phyloP scores from a whole-genome alignment of 2,888 invertebrate genomes.

The Ametastegia equiseti region DNA sequence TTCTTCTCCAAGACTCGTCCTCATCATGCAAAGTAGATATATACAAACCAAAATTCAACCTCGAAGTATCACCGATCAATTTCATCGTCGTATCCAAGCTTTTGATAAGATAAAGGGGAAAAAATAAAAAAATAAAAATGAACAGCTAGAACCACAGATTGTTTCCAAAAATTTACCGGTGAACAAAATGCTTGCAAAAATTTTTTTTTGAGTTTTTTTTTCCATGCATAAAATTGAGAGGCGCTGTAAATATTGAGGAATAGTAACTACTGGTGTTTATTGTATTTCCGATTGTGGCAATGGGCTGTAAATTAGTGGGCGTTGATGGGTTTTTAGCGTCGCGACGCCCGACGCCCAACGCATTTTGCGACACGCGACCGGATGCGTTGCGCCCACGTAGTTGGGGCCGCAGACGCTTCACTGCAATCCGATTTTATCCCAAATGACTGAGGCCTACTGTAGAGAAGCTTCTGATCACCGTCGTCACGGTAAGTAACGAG shows the following conservation, averaged over 20 bases:
- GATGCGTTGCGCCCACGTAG: constrained; percentile 52
- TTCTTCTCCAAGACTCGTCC: neutral
- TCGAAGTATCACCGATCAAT: neutral
- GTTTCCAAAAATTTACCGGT: too few relatives aligned
- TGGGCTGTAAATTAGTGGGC: constrained; percentile 17
- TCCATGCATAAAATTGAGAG: neutral
- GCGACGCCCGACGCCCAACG: constrained; percentile 4
- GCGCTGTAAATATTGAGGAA: neutral
- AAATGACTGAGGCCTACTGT: neutral
- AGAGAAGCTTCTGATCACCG: constrained; percentile 6
- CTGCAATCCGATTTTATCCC: constrained; percentile 17
- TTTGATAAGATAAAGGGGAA: too few relatives aligned
- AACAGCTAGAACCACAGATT: too few relatives aligned
- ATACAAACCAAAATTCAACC: neutral
- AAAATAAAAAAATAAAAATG: too few relatives aligned
- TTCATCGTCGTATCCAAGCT: neutral
- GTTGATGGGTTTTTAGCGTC: constrained; percentile 2
- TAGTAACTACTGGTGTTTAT: neutral
- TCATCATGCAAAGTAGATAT: neutral
- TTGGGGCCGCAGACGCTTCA: neutral
- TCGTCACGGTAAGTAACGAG: constrained; percentile 3
- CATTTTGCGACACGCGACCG: constrained; percentile 62
- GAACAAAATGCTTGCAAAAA: too few relatives aligned
- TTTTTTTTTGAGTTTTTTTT: too few relatives aligned
- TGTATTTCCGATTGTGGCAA: neutral